A percentile compares a stretch with the other conserved stretches of the same genome.
Evolutionary conservation across 2,113 vertebrate species (phyloP).

Genomic region (Pelusios castaneus): DNA sequence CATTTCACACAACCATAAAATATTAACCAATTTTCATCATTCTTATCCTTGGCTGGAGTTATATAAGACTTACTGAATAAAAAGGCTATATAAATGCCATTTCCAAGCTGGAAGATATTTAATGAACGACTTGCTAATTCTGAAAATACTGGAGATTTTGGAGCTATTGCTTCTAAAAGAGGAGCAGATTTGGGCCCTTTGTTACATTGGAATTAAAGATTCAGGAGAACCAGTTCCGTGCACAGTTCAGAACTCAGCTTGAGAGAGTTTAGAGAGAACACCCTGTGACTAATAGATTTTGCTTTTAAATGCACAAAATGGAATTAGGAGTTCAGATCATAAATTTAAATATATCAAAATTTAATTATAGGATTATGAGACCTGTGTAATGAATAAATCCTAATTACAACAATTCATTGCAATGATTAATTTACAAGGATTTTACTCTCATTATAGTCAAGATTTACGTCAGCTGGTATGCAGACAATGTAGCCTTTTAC

Average conservation of each 20-base stretch:
- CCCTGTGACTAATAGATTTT: constrained; percentile 28
- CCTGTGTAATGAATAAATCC: constrained; percentile 52
- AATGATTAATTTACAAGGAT: constrained; percentile 55
- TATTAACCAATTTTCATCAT: not conserved
- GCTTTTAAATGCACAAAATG: constrained; percentile 27
- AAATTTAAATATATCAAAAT: constrained; percentile 26
- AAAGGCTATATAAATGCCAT: fast-evolving
- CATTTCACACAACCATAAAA: fast-evolving
- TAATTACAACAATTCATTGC: constrained; percentile 51
- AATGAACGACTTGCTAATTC: not conserved
- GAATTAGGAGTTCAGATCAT: constrained; percentile 31
- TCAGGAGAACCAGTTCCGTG: not conserved
- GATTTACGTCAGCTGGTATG: constrained; percentile 32
- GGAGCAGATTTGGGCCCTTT: not conserved
- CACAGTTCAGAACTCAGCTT: not conserved
- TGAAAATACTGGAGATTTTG: not conserved
- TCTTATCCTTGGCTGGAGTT: fast-evolving
- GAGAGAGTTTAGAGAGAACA: constrained; percentile 7
- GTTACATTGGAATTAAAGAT: not conserved
- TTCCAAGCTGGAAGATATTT: not conserved
- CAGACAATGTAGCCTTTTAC: constrained; percentile 26
- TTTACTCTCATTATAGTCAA: constrained; percentile 47
- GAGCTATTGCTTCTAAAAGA: not conserved
- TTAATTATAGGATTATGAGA: constrained; percentile 45
- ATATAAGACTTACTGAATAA: not conserved